These are phyloP conservation scores for Epizoanthus illoricatus DNA, from an alignment of 92 coral and sea anemone species.

Conservation along the genomic window DNA sequence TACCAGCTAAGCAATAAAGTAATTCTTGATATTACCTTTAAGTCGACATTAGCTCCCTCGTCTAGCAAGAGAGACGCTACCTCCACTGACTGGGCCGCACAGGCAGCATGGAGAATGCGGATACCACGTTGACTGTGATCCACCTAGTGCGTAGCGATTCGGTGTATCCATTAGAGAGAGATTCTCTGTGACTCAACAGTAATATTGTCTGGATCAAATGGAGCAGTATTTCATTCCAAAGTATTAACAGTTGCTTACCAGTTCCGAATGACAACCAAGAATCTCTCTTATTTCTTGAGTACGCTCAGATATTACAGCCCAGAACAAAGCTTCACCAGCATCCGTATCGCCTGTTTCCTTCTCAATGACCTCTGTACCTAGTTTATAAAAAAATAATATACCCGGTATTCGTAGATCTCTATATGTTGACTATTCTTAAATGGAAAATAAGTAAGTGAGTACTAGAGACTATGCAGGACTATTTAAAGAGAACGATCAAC, in stretches of 20 bases:
- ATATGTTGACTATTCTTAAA: too few species aligned
- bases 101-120: conserved; percentile 15
- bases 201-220: not conserved
- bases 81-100: not conserved
- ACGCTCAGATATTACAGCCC: conserved; percentile 14
- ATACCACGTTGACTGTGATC: not conserved
- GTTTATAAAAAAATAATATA: not conserved
- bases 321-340: not conserved
- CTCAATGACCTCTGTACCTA: not conserved
- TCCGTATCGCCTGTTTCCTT: not conserved
- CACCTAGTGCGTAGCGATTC: not conserved
- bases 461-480: too few species aligned
- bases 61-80: conserved; percentile 5
- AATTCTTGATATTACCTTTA: not conserved
- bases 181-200: not conserved
- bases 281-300: not conserved
- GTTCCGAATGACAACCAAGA: not conserved
- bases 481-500: too few species aligned
- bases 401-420: too few species aligned
- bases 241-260: not conserved
- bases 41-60: conserved; percentile 3
- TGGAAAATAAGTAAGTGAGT: too few species aligned
- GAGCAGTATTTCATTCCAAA: too few species aligned
- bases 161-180: not conserved
- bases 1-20: too few species aligned